A percentile compares a stretch with the other conserved stretches of the same genome.
Conservation (phyloP, 2,797 vertebrate genomes). For the Phataginus tricuspis region DNA sequence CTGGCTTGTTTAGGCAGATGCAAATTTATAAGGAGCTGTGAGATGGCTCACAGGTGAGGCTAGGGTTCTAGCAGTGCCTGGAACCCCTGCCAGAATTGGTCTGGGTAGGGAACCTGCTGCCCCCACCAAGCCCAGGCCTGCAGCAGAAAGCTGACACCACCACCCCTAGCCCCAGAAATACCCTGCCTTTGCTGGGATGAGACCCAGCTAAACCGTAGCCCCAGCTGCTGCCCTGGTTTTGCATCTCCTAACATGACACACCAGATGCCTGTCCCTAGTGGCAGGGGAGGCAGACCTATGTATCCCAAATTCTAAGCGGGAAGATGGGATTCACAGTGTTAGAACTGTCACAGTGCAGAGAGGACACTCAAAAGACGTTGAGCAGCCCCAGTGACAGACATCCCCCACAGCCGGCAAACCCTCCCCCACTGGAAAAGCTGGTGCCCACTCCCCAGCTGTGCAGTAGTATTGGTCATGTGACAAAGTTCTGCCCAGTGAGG, state of each 20-base stretch:
- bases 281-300: neutral
- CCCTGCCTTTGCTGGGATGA: neutral
- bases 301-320: neutral
- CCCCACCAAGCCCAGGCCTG: neutral
- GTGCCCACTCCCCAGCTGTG: neutral
- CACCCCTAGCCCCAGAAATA: neutral
- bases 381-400: rapidly evolving
- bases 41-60: neutral
- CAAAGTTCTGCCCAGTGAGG: neutral
- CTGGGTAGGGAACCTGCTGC: neutral
- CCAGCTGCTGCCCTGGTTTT: neutral
- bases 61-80: neutral
- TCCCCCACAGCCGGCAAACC: rapidly evolving
- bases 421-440: rapidly evolving
- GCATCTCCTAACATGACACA: rapidly evolving
- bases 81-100: neutral
- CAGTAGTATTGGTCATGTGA: rapidly evolving
- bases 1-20: neutral
- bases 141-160: neutral
- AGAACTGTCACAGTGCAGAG: neutral
- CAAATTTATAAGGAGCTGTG: neutral
- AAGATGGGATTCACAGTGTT: neutral
- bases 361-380: too few species aligned
- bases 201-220: too few species aligned
- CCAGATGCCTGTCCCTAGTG: neutral